Evolutionary conservation across 2,888 invertebrate species (phyloP).

Genomic region (Paralinhomoeus sp.): DNA sequence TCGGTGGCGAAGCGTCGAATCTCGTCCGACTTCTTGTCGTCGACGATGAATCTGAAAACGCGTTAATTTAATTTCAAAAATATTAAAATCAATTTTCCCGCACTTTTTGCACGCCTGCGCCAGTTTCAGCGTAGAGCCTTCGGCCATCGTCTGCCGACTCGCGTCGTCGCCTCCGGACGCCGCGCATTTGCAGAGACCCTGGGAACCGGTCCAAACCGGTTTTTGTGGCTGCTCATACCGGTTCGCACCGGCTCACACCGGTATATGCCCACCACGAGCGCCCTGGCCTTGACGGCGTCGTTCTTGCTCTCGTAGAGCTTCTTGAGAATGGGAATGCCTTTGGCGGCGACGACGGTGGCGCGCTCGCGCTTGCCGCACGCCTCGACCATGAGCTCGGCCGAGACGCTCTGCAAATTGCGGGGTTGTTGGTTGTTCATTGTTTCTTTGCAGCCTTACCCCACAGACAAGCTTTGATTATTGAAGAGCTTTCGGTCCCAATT

Average conservation of each 20-base stretch:
- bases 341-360: conserved; percentile 44
- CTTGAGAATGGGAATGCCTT: conserved; percentile 78
- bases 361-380: conserved; percentile 92
- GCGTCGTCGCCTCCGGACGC: conserved; percentile 76
- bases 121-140: conserved; percentile 70
- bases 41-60: conserved; percentile 45
- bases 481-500: too few relatives aligned
- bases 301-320: conserved; percentile 66
- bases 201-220: too few relatives aligned
- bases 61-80: neutral
- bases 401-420: conserved; percentile 60
- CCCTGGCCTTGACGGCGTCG: conserved; percentile 51
- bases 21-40: conserved; percentile 62
- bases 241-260: too few relatives aligned
- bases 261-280: conserved; percentile 37
- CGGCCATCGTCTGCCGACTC: conserved; percentile 74
- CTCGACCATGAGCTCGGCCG: conserved; percentile 85
- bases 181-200: conserved; percentile 78
- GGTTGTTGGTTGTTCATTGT: too few relatives aligned
- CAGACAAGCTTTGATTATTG: too few relatives aligned
- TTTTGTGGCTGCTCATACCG: too few relatives aligned
- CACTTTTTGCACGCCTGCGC: conserved; percentile 74
- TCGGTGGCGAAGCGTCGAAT: conserved; percentile 86
- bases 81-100: neutral
- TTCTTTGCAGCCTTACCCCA: too few relatives aligned